Percentiles rank a stretch among this genome's conserved stretches.
phyloP scores from a whole-genome alignment of 2,888 invertebrate genomes.

The Zonitis immaculata region DNA sequence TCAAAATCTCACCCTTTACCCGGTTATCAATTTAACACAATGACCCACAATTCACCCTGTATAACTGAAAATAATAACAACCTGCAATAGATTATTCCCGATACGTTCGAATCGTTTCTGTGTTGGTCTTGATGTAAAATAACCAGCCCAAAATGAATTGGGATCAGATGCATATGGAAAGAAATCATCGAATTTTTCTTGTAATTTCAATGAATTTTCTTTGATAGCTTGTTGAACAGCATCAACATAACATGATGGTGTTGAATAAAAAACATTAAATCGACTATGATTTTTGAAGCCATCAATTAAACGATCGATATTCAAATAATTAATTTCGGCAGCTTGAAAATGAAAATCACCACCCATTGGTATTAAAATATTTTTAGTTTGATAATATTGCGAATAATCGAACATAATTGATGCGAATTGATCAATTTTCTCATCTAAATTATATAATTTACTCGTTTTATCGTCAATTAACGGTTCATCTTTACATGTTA shows the following conservation, averaged over 20 bases:
- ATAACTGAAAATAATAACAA: conserved; percentile 69
- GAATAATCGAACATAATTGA: conserved; percentile 54
- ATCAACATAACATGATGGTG: conserved; percentile 80
- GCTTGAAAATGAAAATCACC: conserved; percentile 85
- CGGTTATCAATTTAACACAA: conserved; percentile 75
- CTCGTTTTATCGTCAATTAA: conserved; percentile 79
- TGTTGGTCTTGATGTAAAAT: conserved; percentile 77
- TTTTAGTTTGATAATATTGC: conserved; percentile 54
- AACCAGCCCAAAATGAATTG: conserved; percentile 92
- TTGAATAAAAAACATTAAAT: conserved; percentile 73
- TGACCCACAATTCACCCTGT: too few relatives aligned
- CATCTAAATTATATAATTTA: conserved; percentile 77
- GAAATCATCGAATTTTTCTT: conserved; percentile 79
- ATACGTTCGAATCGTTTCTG: conserved; percentile 72
- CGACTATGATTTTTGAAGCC: conserved; percentile 30
- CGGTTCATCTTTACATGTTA: conserved; percentile 77
- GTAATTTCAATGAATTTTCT: conserved; percentile 58
- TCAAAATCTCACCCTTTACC: conserved; percentile 54
- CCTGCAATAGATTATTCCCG: conserved; percentile 70
- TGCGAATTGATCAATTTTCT: conserved; percentile 57
- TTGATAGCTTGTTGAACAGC: conserved; percentile 66
- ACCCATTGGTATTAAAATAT: conserved; percentile 88
- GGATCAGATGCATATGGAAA: conserved; percentile 86
- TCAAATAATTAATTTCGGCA: conserved; percentile 67
- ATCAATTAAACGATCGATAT: conserved; percentile 48